A percentile compares a stretch with the other conserved stretches of the same genome.
Evolutionary conservation across 2,797 vertebrate species (phyloP).

Genomic region (Onychomys arenicola): DNA sequence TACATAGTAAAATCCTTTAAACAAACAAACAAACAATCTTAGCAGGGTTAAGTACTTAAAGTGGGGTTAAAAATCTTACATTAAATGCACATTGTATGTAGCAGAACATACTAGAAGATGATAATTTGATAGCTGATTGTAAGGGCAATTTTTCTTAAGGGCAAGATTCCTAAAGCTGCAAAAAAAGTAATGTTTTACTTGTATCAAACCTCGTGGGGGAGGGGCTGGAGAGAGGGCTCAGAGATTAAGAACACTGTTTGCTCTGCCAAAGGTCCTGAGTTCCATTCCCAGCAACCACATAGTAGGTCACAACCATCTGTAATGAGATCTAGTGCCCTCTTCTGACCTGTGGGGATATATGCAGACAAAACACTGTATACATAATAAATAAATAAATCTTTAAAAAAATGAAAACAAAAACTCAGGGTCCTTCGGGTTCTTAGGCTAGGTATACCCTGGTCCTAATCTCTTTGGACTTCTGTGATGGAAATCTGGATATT

Average conservation of each 20-base stretch:
- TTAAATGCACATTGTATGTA: slow-evolving; percentile 32
- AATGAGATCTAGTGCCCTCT: too few relatives aligned
- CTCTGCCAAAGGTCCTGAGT: too few relatives aligned
- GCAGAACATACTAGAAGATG: slow-evolving; percentile 22
- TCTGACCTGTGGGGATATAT: too few relatives aligned
- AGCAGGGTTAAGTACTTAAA: slow-evolving; percentile 37
- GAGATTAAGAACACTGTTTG: too few relatives aligned
- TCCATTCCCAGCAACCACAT: too few relatives aligned
- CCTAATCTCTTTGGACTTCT: not conserved
- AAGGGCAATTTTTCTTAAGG: not conserved
- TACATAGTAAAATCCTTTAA: not conserved
- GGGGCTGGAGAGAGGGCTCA: too few relatives aligned
- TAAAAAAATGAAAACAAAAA: too few relatives aligned
- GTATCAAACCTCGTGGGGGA: too few relatives aligned
- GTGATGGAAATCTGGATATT: not conserved
- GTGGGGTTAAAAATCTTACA: not conserved
- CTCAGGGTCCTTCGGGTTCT: not conserved
- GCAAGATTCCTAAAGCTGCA: not conserved
- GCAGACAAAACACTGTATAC: too few relatives aligned
- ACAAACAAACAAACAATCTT: not conserved
- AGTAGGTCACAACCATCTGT: too few relatives aligned
- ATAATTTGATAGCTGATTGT: not conserved
- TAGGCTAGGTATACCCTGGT: not conserved
- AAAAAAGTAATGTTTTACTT: slow-evolving; percentile 4
- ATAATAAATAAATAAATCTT: too few relatives aligned